Base-by-base conservation (phyloP, 2,797 vertebrate genomes). In the Ctenosaura bakeri region DNA sequence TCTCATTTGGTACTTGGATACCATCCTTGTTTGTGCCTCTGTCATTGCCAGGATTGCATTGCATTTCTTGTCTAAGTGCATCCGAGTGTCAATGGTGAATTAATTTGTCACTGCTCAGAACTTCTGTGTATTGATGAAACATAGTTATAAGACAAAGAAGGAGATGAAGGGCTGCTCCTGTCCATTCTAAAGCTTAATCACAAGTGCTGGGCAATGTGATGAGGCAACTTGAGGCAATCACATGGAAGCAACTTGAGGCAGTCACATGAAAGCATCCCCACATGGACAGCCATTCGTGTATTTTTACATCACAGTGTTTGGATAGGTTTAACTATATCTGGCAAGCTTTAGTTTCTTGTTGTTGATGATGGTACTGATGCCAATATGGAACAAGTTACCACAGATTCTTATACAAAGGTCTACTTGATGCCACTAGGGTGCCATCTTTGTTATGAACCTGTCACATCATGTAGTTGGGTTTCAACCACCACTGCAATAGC, bases 11-110 rank as follows among this genome's bases (percentile, higher is more conserved):
- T 84, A 84, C 73, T 92, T 69, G 85, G 91, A 86, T 91, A 74
- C 91, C 78, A 73, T 90, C 91, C 94, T 85, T 89, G 93, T 83
- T 94, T 93, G 92, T 8, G 94, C 85, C 93, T 81, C 66, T 74
- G 56, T 93, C 59, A 91, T 94, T 96, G 96, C 91, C 94, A 93
- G 77, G 91, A 93, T 85, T 91, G 94, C 91, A 92, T 89, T 81
- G 78, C 42, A 0, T 77, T 85, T 89, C 82, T 83, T 1, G 0
- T 86, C 91, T 93, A 84, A 95, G 94, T 93, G 89, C 92, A 95
- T 93, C 93, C 92, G 91, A 95, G 83, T 93, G 94, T 94, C 93
- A 95, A 92, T 92, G 93, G 92, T 89, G 92, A 88, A 94, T 92
- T 94, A 94, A 91, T 85, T 91, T 91, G 83, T 85, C 89, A 95